Percentiles rank a stretch among this genome's conserved stretches.
Evolutionary conservation across 1,140 invertebrate species (phyloP).

Genomic region (Cyphomyrmex costatus): DNA sequence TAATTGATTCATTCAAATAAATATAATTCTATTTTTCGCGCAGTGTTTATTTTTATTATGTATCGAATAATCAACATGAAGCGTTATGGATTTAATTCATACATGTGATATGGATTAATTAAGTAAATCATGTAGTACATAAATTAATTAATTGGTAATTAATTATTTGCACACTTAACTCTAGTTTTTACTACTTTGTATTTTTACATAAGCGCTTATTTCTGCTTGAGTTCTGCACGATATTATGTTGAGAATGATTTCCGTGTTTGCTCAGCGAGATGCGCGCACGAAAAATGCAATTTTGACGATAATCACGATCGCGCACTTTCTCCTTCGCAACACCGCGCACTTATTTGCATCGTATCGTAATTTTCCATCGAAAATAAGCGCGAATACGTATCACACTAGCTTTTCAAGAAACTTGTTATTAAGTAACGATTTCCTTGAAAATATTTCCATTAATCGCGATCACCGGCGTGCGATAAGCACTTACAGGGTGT

Average conservation of each 20-base stretch:
- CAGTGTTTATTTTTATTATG: background rate
- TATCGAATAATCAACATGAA: background rate
- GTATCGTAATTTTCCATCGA: conserved; percentile 57
- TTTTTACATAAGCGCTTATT: background rate
- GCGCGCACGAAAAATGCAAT: conserved; percentile 51
- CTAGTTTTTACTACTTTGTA: background rate
- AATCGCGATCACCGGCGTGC: conserved; percentile 24
- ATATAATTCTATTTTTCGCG: background rate
- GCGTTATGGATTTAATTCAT: background rate
- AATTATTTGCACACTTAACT: background rate
- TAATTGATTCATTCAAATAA: conserved; percentile 1
- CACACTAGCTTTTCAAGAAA: conserved; percentile 34
- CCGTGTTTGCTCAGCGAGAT: conserved; percentile 28
- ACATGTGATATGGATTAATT: background rate
- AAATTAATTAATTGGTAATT: background rate
- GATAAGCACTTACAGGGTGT: conserved; percentile 33
- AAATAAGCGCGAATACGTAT: conserved; percentile 52
- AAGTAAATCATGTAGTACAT: background rate
- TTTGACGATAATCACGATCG: conserved; percentile 53
- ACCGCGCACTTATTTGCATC: conserved; percentile 49
- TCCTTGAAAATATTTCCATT: conserved; percentile 43
- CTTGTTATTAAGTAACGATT: conserved; percentile 48
- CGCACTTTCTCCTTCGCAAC: conserved; percentile 46
- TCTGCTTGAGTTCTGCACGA: background rate
- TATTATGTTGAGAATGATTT: background rate